Conservation (phyloP, 2,113 vertebrate genomes). For the Oryzias curvinotus region DNA sequence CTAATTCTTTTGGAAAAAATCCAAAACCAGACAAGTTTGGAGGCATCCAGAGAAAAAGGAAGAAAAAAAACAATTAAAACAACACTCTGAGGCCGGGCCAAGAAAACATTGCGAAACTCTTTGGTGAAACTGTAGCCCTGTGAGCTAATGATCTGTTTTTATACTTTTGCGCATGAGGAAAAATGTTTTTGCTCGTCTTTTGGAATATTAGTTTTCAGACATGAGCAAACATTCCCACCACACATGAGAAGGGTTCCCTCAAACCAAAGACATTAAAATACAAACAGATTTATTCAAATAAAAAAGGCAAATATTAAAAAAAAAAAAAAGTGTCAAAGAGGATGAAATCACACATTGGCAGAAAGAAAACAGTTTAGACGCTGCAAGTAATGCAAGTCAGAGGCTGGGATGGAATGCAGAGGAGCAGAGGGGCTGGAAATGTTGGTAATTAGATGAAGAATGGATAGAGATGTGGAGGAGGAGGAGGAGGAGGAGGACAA, state of each 20-base stretch:
- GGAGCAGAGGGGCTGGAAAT: conserved; percentile 32
- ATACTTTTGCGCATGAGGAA: conserved; percentile 7
- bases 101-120: conserved; percentile 23
- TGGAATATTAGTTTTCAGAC: conserved; percentile 7
- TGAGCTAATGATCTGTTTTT: conserved; percentile 3
- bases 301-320: conserved; percentile 3
- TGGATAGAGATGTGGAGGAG: conserved; percentile 66
- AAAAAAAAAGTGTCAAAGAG: conserved; percentile 9
- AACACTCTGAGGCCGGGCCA: background rate
- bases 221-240: conserved; percentile 26
- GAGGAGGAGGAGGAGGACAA: conserved; percentile 48
- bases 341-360: conserved; percentile 19
- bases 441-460: conserved; percentile 68
- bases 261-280: conserved; percentile 27
- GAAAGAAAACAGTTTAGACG: conserved; percentile 1
- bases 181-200: conserved; percentile 11
- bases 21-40: background rate
- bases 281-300: background rate
- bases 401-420: conserved; percentile 30
- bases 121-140: background rate
- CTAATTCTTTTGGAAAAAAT: background rate
- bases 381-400: conserved; percentile 21
- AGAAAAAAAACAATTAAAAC: conserved; percentile 1
- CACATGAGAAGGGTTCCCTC: conserved; percentile 20
- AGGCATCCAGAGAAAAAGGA: conserved; percentile 4